Evolutionary conservation across 2,888 invertebrate species (phyloP).

Genomic region (Phragmatobia fuliginosa): DNA sequence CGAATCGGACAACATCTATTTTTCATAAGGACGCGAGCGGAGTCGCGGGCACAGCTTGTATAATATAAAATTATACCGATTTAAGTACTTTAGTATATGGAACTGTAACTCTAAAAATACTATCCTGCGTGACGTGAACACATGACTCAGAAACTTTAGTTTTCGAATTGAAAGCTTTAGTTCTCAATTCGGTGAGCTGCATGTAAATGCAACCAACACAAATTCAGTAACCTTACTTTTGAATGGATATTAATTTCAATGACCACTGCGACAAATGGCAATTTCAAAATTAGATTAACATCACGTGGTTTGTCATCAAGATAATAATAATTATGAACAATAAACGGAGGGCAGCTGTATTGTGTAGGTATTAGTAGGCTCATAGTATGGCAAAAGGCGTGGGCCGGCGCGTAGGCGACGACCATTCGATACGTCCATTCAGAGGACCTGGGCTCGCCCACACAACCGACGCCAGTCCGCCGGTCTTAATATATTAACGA

Average conservation of each 20-base stretch:
- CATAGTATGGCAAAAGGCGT: constrained; percentile 47
- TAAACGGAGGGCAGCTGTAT: constrained; percentile 49
- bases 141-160: neutral
- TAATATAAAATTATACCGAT: neutral
- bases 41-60: too few species aligned
- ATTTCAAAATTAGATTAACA: constrained; percentile 61
- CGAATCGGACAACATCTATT: too few species aligned
- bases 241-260: constrained; percentile 31
- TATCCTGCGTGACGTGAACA: neutral
- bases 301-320: constrained; percentile 62
- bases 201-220: neutral
- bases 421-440: constrained; percentile 74
- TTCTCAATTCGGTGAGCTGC: neutral
- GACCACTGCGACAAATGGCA: constrained; percentile 37
- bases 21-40: too few species aligned
- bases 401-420: constrained; percentile 65
- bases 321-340: constrained; percentile 67
- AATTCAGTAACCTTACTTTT: neutral
- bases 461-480: constrained; percentile 60
- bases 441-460: constrained; percentile 72
- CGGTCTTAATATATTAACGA: constrained; percentile 70
- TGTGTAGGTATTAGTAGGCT: constrained; percentile 46
- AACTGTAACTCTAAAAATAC: neutral
- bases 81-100: neutral
- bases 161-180: neutral